Evolutionary conservation across 2,888 invertebrate genomes (phyloP), one percentile per base, ranked within the genome.

Genomic region (Stenodera caucasica): DNA sequence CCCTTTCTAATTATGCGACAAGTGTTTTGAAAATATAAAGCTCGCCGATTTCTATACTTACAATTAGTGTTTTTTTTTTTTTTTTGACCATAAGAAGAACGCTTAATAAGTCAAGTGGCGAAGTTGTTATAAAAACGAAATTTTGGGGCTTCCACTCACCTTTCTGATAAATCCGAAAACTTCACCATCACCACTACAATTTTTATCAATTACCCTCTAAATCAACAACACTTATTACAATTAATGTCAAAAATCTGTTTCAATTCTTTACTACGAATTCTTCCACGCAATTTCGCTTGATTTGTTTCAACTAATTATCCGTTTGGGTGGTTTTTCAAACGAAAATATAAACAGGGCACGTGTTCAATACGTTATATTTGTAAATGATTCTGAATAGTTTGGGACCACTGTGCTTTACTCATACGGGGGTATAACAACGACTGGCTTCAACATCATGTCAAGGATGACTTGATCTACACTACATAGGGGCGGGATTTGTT

Each of bases 381-480:
- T 61, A 21, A 45, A n/a, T n/a, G 11, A 1, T 15, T 45, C 18
- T 18, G n/a, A 45, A 45, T 45, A 45, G 21, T 45, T 58, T 66
- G 70, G 72, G 70, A 69, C 68, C 58, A 66, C 71, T 74, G 74
- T 78, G 77, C 76, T 74, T 67, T 77, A 74, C 77, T 21, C 77
- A 78, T 76, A 75, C 78, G 77, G 75, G 77, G 79, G 18, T 75
- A 73, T 75, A 72, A 77, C 78, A 75, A 75, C 77, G 78, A 80
- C 79, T 80, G 79, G 78, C 79, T 77, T 76, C 76, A 73, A 71
- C 77, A 70, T 76, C 77, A 77, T 75, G 78, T 78, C 80, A 79
- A 77, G 79, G 80, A 78, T 78, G 80, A 78, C 78, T 78, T 79
- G 74, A 77, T 77, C 78, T 71, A 75, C 77, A 75, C 15, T 76